A percentile compares a stretch with the other conserved stretches of the same genome.
phyloP scores from a whole-genome alignment of 2,797 vertebrate genomes.

The Danio aesculapii region DNA sequence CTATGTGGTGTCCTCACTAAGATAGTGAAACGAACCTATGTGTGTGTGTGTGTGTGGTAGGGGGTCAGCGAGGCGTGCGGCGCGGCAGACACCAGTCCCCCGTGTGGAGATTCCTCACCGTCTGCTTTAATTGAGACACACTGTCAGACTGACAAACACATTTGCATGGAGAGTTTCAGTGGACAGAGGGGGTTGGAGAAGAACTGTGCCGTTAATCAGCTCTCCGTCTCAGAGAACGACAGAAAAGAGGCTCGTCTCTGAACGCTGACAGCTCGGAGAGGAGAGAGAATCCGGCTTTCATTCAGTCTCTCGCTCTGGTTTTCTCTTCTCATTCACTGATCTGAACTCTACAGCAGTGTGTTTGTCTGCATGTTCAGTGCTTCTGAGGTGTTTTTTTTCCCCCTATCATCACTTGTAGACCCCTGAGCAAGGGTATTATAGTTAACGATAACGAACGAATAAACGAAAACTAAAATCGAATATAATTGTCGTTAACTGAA shows the following conservation, averaged over 20 bases:
- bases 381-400: not conserved
- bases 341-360: constrained; percentile 20
- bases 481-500: too few relatives aligned
- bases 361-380: constrained; percentile 17
- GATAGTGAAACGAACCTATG: not conserved
- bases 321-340: constrained; percentile 15
- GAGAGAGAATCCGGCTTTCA: constrained; percentile 45
- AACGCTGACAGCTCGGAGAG: constrained; percentile 81
- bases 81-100: constrained; percentile 75
- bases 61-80: constrained; percentile 84
- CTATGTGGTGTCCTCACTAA: too few relatives aligned
- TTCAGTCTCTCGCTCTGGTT: constrained; percentile 1
- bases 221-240: constrained; percentile 81
- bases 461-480: too few relatives aligned
- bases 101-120: constrained; percentile 76
- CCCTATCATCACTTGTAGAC: not conserved
- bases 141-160: constrained; percentile 98
- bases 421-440: too few relatives aligned
- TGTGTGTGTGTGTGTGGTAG: constrained; percentile 76
- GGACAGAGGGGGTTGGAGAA: constrained; percentile 65
- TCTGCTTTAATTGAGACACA: constrained; percentile 95
- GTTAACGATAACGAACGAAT: too few relatives aligned
- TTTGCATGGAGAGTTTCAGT: constrained; percentile 86
- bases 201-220: constrained; percentile 92
- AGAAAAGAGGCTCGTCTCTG: constrained; percentile 77